phyloP scores from a whole-genome alignment of 1,140 invertebrate species.

The Tetragonula clypearis region DNA sequence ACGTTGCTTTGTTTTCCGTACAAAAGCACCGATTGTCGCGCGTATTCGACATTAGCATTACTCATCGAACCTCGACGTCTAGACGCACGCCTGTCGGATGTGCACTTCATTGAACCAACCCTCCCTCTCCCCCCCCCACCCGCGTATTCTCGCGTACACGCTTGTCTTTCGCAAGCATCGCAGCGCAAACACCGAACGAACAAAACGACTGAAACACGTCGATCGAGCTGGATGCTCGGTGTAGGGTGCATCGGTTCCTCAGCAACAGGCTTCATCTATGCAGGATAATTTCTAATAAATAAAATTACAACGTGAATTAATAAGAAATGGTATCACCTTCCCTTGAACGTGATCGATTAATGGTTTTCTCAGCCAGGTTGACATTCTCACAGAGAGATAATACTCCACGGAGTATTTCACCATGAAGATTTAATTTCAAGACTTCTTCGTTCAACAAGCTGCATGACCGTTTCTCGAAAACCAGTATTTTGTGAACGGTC shows the following conservation, averaged over 20 bases:
- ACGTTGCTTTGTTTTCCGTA: neutral
- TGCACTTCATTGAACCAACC: conserved; percentile 59
- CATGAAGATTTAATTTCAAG: neutral
- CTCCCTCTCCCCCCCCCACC: neutral
- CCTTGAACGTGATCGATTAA: conserved; percentile 10
- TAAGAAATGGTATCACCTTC: conserved; percentile 6
- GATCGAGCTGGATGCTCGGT: conserved; percentile 1
- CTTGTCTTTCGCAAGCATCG: conserved; percentile 48
- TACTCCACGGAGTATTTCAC: neutral
- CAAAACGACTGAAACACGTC: conserved; percentile 12
- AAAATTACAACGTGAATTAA: conserved; percentile 23
- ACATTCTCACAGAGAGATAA: neutral
- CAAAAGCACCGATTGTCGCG: conserved; percentile 45
- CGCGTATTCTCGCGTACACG: conserved; percentile 14
- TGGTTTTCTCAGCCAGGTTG: neutral
- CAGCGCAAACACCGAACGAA: conserved; percentile 24
- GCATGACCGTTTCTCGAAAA: neutral
- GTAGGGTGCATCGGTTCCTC: neutral
- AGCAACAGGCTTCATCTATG: neutral
- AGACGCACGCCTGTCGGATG: conserved; percentile 62
- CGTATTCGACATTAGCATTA: conserved; percentile 48
- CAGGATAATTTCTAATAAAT: conserved; percentile 19
- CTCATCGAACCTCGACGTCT: conserved; percentile 50
- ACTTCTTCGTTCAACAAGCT: neutral
- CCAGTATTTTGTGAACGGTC: neutral